Evolutionary conservation across 2,888 invertebrate species (phyloP).

Genomic region (Tenthredo notha): DNA sequence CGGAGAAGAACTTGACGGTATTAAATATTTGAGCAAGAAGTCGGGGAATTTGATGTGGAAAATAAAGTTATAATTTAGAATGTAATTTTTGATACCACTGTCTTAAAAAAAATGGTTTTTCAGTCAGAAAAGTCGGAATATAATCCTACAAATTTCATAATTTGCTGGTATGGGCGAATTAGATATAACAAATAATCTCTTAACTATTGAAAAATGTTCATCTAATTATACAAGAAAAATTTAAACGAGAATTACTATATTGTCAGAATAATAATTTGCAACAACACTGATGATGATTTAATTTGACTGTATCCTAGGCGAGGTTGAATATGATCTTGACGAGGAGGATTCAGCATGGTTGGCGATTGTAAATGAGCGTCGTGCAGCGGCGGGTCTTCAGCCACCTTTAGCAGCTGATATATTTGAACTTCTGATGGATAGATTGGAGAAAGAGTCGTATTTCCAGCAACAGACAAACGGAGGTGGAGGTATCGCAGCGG

Average conservation of each 20-base stretch:
- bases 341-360: constrained; percentile 99
- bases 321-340: constrained; percentile 97
- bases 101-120: not conserved
- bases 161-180: not conserved
- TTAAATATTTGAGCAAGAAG: constrained; percentile 58
- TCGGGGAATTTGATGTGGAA: not conserved
- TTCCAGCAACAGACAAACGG: constrained; percentile 89
- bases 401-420: constrained; percentile 92
- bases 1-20: constrained; percentile 95
- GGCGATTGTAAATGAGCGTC: constrained; percentile 90
- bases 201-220: not conserved
- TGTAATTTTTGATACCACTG: not conserved
- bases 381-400: constrained; percentile 84
- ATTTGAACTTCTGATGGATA: constrained; percentile 97
- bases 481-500: constrained; percentile 89
- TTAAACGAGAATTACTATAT: not conserved
- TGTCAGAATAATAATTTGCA: not conserved
- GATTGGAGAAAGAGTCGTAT: constrained; percentile 98
- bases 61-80: not conserved
- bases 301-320: constrained; percentile 65
- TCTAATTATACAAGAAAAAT: not conserved
- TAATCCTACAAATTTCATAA: not conserved
- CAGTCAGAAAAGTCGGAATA: not conserved
- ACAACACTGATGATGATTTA: not conserved
- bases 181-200: not conserved